These are phyloP conservation scores for Phylloscopus whistleri DNA, from an alignment of 2,113 vertebrate species.

Conservation along the genomic window DNA sequence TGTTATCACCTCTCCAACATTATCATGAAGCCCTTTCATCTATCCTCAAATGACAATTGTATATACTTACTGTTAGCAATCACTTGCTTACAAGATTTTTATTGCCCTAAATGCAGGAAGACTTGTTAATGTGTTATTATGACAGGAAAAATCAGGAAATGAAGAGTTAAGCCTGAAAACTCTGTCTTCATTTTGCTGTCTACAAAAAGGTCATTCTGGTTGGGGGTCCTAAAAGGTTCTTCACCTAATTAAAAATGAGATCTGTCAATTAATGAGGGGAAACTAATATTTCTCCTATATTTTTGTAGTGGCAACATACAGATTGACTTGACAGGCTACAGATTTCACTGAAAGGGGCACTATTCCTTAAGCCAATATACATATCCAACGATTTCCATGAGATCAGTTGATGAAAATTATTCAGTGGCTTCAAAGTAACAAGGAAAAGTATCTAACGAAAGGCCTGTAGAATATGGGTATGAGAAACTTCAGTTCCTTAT, in stretches of 20 bases:
- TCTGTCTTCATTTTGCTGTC: not conserved
- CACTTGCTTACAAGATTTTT: slow-evolving; percentile 5
- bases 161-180: slow-evolving; percentile 7
- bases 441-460: not conserved
- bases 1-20: not conserved
- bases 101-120: not conserved
- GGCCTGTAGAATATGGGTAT: not conserved
- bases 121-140: not conserved
- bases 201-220: not conserved
- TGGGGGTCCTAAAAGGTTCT: not conserved
- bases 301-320: not conserved
- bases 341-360: not conserved
- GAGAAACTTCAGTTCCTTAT: not conserved
- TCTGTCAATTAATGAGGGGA: not conserved
- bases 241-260: not conserved
- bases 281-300: not conserved
- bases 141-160: not conserved
- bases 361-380: not conserved
- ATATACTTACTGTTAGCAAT: not conserved
- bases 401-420: not conserved
- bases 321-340: not conserved
- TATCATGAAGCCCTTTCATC: not conserved
- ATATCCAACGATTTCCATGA: not conserved
- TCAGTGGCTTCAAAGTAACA: not conserved
- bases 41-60: not conserved